Percentiles rank a stretch among this genome's conserved stretches.
Evolutionary conservation across 2,113 vertebrate genomes (phyloP).

Genomic region (Uropsilus gracilis): DNA sequence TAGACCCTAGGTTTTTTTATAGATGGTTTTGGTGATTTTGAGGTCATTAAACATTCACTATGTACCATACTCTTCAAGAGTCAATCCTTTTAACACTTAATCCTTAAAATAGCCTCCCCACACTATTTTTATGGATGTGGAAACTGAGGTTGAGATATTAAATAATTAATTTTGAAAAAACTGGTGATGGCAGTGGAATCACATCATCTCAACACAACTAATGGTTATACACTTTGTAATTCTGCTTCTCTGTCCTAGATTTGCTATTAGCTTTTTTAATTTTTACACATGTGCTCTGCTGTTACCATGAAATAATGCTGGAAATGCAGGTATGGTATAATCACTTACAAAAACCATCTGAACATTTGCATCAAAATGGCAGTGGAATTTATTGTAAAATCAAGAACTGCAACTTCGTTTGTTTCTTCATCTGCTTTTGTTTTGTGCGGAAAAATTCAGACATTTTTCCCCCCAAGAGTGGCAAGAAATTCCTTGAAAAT

Average conservation of each 20-base stretch:
- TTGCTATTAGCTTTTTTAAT: no score
- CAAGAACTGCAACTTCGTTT: not conserved
- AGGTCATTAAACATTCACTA: not conserved
- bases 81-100: no score
- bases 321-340: not conserved
- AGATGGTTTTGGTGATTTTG: not conserved
- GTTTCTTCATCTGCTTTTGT: constrained; percentile 31
- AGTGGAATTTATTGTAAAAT: constrained; percentile 33
- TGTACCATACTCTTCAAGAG: not conserved
- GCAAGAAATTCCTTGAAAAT: constrained; percentile 26
- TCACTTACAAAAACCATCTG: constrained; percentile 19
- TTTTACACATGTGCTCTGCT: not conserved
- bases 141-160: not conserved
- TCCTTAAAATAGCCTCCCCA: not conserved
- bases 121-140: not conserved
- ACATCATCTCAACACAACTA: not conserved
- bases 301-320: not conserved
- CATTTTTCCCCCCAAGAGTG: not conserved
- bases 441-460: not conserved
- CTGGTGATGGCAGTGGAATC: not conserved
- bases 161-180: not conserved
- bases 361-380: not conserved
- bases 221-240: not conserved
- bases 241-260: constrained; percentile 25
- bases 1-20: not conserved